A percentile compares a stretch with the other conserved stretches of the same genome.
Evolutionary conservation across 2,113 vertebrate genomes (phyloP).

Genomic region (Tragulus kanchil): DNA sequence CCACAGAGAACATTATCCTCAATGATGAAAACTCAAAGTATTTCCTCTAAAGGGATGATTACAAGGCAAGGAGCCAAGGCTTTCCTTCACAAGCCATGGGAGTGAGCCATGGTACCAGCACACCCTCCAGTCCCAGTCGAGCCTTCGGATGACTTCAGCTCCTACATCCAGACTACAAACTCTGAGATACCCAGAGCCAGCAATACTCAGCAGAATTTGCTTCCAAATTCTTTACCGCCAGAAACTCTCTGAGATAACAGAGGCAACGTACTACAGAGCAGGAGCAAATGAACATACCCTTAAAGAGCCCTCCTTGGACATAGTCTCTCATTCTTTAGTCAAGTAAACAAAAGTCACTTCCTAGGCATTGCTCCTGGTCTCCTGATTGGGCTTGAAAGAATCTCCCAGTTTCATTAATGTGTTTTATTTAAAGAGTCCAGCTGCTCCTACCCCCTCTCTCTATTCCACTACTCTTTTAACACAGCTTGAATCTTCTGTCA

Average conservation of each 20-base stretch:
- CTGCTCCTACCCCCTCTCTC: constrained; percentile 40
- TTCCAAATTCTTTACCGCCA: neutral
- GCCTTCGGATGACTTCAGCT: neutral
- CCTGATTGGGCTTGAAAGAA: constrained; percentile 28
- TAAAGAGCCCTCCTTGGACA: neutral
- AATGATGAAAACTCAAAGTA: no score
- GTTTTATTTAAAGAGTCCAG: constrained; percentile 68
- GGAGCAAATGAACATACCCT: neutral
- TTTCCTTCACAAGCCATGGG: neutral
- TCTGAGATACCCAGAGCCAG: neutral
- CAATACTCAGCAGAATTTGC: neutral
- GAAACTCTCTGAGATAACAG: neutral
- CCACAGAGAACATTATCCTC: no score
- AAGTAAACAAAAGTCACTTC: neutral
- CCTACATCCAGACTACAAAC: neutral
- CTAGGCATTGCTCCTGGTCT: neutral
- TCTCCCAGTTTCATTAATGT: neutral
- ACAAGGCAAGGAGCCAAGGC: neutral
- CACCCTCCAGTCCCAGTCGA: neutral
- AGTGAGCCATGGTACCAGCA: neutral
- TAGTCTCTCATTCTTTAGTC: neutral
- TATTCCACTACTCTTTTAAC: constrained; percentile 60
- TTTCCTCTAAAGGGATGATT: no score
- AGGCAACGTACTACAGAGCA: neutral
- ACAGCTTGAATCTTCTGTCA: constrained; percentile 54